These are phyloP conservation scores for Eupristina koningsbergeri DNA, from an alignment of 1,140 invertebrate species.

Conservation along the genomic window DNA sequence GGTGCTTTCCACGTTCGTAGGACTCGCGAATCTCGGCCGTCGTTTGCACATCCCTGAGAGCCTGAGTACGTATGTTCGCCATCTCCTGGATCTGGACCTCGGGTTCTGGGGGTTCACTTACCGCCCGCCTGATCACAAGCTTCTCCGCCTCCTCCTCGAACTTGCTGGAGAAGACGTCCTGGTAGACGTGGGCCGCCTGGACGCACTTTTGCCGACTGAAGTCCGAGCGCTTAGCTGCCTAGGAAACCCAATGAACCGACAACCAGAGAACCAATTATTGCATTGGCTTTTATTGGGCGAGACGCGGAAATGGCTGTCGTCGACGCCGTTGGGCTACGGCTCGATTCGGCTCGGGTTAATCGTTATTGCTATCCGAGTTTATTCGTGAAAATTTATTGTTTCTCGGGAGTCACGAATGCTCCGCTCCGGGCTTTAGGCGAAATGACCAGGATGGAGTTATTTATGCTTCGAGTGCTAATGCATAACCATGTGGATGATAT, in stretches of 20 bases:
- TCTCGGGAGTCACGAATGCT: not conserved
- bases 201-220: conserved; percentile 80
- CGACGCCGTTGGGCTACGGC: too few species aligned
- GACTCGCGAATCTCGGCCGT: conserved; percentile 65
- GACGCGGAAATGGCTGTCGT: not conserved
- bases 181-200: conserved; percentile 78
- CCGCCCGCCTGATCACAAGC: conserved; percentile 51
- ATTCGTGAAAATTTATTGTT: not conserved
- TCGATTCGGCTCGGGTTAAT: not conserved
- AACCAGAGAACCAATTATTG: conserved; percentile 6
- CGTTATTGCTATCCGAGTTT: not conserved
- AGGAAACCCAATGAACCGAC: not conserved
- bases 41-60: conserved; percentile 70
- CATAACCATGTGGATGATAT: too few species aligned
- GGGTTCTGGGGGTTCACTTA: conserved; percentile 67
- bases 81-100: conserved; percentile 68
- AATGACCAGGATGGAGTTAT: not conserved
- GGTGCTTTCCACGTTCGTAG: conserved; percentile 73
- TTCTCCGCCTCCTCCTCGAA: conserved; percentile 71
- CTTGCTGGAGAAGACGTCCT: conserved; percentile 77
- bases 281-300: not conserved
- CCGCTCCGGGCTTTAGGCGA: too few species aligned
- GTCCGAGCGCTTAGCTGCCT: conserved; percentile 76
- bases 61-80: conserved; percentile 69
- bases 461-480: not conserved